A percentile compares a stretch with the other conserved stretches of the same genome.
Evolutionary conservation across 64 coral and sea anemone species (phyloP).

Genomic region (Montipora foliosa): DNA sequence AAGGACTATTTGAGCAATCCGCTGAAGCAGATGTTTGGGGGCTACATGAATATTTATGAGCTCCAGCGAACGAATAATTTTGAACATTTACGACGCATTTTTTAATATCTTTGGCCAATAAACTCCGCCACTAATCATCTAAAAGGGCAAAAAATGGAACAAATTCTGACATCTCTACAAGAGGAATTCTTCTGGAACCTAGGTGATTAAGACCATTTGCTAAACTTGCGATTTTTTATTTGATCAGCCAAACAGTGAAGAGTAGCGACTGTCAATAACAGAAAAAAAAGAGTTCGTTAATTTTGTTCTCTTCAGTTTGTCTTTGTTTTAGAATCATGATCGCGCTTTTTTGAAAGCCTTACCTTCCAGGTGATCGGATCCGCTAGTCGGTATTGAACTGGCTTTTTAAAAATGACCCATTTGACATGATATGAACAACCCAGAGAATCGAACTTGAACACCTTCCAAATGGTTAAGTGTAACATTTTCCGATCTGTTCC

Average conservation of each 20-base stretch:
- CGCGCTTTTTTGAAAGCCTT: neutral
- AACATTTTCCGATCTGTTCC: too few species aligned
- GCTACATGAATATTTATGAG: slow-evolving; percentile 49
- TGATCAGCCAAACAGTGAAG: slow-evolving; percentile 20
- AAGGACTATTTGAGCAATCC: slow-evolving; percentile 56
- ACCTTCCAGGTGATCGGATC: neutral
- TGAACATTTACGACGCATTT: neutral
- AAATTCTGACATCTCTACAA: neutral
- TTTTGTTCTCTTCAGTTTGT: neutral
- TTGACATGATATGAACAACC: neutral
- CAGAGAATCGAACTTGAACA: too few species aligned
- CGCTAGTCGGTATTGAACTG: neutral
- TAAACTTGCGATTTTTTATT: slow-evolving; percentile 23
- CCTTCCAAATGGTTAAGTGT: too few species aligned
- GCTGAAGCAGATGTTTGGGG: slow-evolving; percentile 50
- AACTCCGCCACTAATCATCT: neutral
- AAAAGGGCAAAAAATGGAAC: neutral
- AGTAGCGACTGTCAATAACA: slow-evolving; percentile 24
- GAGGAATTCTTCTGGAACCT: neutral
- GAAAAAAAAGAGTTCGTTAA: neutral
- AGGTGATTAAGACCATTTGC: neutral
- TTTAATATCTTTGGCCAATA: neutral
- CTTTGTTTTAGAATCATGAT: neutral
- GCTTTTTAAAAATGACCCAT: neutral
- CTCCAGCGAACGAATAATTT: neutral